Percentiles rank a stretch among this genome's conserved stretches.
phyloP scores from a whole-genome alignment of 2,888 invertebrate species.

The Acrobasis suavella region DNA sequence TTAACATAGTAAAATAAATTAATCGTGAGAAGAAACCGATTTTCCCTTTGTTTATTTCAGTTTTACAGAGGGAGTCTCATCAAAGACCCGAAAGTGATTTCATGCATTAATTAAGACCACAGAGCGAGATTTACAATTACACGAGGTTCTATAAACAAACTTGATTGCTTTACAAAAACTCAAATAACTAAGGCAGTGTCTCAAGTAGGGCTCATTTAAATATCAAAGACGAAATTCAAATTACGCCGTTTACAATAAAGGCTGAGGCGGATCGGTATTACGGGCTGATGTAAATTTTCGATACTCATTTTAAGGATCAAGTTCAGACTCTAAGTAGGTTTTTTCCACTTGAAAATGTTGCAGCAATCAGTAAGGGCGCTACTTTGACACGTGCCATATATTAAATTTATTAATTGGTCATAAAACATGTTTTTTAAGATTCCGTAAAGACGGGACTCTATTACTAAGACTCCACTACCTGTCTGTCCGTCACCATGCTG shows the following conservation, averaged over 20 bases:
- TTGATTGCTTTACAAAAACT: conserved; percentile 83
- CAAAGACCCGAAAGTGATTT: conserved; percentile 69
- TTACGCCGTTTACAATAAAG: conserved; percentile 82
- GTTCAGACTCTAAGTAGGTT: conserved; percentile 68
- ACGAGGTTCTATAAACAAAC: conserved; percentile 78
- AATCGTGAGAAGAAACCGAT: conserved; percentile 42
- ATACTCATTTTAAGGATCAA: conserved; percentile 80
- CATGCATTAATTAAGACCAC: conserved; percentile 78
- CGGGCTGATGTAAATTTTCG: conserved; percentile 81
- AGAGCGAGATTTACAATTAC: conserved; percentile 80
- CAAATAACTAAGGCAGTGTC: conserved; percentile 82
- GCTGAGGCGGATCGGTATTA: conserved; percentile 77
- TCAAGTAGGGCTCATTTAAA: conserved; percentile 81
- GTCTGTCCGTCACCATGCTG: too few species aligned
- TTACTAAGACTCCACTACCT: too few species aligned
- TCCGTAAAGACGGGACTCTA: too few species aligned
- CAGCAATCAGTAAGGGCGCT: conserved; percentile 44
- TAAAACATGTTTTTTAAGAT: too few species aligned
- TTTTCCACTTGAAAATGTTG: conserved; percentile 45
- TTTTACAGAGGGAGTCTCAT: conserved; percentile 53
- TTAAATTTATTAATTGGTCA: too few species aligned
- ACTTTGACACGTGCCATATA: too few species aligned
- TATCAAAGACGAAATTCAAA: conserved; percentile 83
- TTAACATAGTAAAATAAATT: conserved; percentile 39
- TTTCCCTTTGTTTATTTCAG: conserved; percentile 56